Conservation (phyloP, 2,888 invertebrate genomes). For the Zeuzera pyrina region DNA sequence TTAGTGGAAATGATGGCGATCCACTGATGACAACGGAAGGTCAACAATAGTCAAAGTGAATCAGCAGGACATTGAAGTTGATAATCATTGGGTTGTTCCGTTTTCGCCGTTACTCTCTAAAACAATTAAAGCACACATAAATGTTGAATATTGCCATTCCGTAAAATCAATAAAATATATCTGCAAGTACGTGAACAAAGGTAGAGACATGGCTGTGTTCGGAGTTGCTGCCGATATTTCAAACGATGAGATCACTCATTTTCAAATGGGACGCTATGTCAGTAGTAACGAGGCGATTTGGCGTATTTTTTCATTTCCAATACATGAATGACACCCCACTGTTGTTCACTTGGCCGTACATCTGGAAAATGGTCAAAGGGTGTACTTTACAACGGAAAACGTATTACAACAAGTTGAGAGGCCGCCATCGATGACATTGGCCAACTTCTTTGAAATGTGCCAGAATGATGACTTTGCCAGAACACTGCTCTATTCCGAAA, state of each 20-base stretch:
- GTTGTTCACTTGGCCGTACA: not conserved
- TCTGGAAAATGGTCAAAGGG: not conserved
- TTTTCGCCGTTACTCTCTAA: constrained; percentile 9
- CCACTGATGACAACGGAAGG: constrained; percentile 16
- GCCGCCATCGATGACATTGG: not conserved
- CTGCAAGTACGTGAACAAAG: too few relatives aligned
- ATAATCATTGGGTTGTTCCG: constrained; percentile 10
- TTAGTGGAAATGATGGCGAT: constrained; percentile 14
- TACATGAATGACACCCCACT: not conserved
- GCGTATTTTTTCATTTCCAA: constrained; percentile 4
- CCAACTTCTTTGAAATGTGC: not conserved
- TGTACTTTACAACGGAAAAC: not conserved
- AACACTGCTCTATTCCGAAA: not conserved
- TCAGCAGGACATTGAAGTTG: too few relatives aligned
- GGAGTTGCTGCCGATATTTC: not conserved
- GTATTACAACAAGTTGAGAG: not conserved
- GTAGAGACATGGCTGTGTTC: too few relatives aligned
- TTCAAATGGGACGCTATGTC: constrained; percentile 3
- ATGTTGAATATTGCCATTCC: too few relatives aligned
- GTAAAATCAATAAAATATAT: too few relatives aligned
- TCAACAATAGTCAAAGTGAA: too few relatives aligned
- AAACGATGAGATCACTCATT: constrained; percentile 4
- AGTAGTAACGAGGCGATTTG: constrained; percentile 2
- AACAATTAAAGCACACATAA: constrained; percentile 10
- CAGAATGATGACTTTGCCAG: not conserved